These are phyloP conservation scores for Dermochelys coriacea DNA, from an alignment of 2,797 vertebrate genomes.

Conservation along the genomic window DNA sequence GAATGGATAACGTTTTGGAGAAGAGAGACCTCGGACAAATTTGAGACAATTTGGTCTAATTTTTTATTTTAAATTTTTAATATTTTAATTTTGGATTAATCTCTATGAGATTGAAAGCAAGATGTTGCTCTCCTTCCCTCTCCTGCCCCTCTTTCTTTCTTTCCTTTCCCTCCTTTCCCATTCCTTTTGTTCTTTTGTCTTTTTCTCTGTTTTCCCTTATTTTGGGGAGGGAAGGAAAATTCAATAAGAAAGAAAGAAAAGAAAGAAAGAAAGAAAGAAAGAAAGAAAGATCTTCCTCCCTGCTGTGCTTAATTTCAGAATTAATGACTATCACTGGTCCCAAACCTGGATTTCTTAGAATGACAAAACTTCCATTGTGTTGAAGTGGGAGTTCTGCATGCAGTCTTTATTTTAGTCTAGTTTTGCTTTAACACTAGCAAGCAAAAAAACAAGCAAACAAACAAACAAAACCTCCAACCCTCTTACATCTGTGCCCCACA, in stretches of 20 bases:
- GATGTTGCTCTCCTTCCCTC: background rate
- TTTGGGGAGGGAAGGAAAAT: background rate
- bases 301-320: rapidly evolving
- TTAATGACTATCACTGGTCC: background rate
- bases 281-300: background rate
- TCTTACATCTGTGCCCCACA: background rate
- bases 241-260: no score
- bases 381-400: background rate
- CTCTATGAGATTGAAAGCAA: background rate
- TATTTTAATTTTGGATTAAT: no score
- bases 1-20: background rate
- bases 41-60: background rate
- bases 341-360: background rate
- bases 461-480: no score
- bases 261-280: no score
- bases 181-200: background rate
- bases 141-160: background rate
- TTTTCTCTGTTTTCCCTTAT: background rate
- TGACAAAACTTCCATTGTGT: background rate
- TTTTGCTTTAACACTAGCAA: background rate
- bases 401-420: rapidly evolving
- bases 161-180: background rate
- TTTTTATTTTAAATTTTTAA: no score
- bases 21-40: background rate
- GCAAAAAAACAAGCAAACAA: background rate